These are phyloP conservation scores for Callorhinus ursinus DNA, from an alignment of 2,113 vertebrate genomes.

Conservation along the genomic window DNA sequence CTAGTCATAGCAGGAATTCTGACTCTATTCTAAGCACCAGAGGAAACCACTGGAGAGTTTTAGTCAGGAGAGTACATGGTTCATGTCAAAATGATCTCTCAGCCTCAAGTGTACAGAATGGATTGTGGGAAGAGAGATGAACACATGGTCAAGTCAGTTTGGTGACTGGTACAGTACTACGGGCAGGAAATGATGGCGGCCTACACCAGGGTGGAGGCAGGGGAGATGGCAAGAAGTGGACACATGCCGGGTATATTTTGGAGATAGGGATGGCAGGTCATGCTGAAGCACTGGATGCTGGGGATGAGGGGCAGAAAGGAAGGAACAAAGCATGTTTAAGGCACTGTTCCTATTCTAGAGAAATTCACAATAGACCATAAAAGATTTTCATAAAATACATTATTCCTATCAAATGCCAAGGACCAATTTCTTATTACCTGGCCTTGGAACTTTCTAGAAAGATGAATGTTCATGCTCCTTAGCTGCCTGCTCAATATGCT, in stretches of 20 bases:
- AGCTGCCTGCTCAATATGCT: neutral
- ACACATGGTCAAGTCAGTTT: neutral
- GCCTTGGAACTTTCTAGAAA: conserved; percentile 30
- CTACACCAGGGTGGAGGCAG: neutral
- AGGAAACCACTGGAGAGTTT: neutral
- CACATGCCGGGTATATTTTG: too few species aligned
- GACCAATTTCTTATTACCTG: neutral
- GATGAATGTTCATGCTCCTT: neutral
- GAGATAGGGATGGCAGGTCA: neutral
- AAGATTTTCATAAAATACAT: neutral
- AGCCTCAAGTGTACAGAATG: neutral
- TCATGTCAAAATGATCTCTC: neutral
- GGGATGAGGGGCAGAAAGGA: neutral
- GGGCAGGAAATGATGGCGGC: neutral
- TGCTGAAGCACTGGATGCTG: neutral
- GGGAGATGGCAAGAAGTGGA: neutral
- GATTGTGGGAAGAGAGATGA: neutral
- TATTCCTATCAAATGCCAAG: neutral
- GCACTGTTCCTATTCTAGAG: neutral
- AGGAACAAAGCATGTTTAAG: neutral
- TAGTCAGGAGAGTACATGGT: neutral
- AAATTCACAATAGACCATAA: neutral
- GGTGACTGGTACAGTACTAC: neutral
- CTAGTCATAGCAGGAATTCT: neutral
- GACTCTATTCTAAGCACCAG: neutral